phyloP scores from a whole-genome alignment of 2,797 vertebrate species.

The Scarus forsteni region DNA sequence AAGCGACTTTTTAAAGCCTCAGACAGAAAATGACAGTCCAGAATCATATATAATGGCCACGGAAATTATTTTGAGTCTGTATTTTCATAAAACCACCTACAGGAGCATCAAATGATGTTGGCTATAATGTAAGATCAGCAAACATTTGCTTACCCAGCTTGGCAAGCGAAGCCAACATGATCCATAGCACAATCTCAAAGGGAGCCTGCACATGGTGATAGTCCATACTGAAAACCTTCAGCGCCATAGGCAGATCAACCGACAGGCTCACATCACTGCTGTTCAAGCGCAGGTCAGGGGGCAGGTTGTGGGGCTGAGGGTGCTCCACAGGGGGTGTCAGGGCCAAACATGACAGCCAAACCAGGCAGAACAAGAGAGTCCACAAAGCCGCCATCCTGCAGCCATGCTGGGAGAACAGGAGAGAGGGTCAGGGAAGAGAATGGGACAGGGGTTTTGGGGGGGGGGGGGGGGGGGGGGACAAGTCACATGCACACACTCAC shows the following conservation, averaged over 20 bases:
- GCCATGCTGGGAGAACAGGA: constrained; percentile 66
- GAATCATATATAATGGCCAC: no score
- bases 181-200: constrained; percentile 90
- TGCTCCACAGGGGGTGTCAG: constrained; percentile 34
- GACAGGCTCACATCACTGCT: constrained; percentile 44
- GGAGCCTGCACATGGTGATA: constrained; percentile 88
- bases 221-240: constrained; percentile 84
- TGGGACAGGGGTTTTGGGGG: constrained; percentile 39
- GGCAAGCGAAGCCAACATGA: constrained; percentile 89
- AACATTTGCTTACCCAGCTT: constrained; percentile 83
- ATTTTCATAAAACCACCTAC: neutral
- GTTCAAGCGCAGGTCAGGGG: constrained; percentile 48
- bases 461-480: constrained; percentile 23
- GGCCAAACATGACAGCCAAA: constrained; percentile 29
- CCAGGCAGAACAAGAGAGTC: constrained; percentile 38
- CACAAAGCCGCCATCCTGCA: constrained; percentile 62
- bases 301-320: constrained; percentile 42
- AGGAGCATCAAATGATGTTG: neutral
- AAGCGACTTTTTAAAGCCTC: no score
- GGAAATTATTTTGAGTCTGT: neutral
- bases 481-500: constrained; percentile 23
- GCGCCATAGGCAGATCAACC: constrained; percentile 57
- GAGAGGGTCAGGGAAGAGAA: constrained; percentile 32
- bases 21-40: no score
- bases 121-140: neutral